Percentiles rank a stretch among this genome's conserved stretches.
phyloP scores from a whole-genome alignment of 1,140 invertebrate species.

The Orchestia grillus region DNA sequence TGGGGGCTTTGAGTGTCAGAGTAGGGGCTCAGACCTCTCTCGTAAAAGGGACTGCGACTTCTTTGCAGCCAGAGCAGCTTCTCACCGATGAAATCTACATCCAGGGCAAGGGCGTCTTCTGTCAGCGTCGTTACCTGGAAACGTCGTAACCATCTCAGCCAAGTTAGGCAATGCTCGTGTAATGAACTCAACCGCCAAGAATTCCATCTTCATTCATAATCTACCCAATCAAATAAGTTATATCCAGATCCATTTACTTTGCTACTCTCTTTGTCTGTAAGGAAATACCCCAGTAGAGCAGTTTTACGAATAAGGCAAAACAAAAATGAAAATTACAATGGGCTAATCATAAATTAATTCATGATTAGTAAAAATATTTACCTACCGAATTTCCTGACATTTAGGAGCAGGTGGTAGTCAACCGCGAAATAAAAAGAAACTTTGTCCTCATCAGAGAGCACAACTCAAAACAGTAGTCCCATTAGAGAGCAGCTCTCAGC shows the following conservation, averaged over 20 bases:
- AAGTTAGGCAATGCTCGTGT: background rate
- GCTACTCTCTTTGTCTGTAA: background rate
- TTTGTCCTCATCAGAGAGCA: too few species aligned
- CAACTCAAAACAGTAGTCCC: too few species aligned
- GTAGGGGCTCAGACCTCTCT: background rate
- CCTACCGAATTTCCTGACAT: background rate
- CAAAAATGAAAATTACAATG: background rate
- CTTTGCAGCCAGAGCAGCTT: slow-evolving; percentile 13
- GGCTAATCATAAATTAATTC: background rate
- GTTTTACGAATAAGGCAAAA: too few species aligned
- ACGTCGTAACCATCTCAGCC: background rate
- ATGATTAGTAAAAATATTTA: background rate
- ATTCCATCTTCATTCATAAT: background rate
- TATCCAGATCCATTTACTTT: background rate
- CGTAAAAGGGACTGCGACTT: background rate
- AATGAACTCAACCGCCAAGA: background rate
- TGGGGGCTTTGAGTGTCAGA: background rate
- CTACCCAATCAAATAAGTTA: background rate
- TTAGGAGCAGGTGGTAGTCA: background rate
- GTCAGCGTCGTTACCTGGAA: background rate
- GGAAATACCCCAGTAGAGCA: background rate
- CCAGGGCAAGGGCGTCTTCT: background rate
- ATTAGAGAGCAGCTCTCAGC: too few species aligned
- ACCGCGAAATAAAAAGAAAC: background rate
- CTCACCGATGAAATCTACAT: background rate